Evolutionary conservation across 2,113 vertebrate species (phyloP).

Genomic region (Furnarius figulus): DNA sequence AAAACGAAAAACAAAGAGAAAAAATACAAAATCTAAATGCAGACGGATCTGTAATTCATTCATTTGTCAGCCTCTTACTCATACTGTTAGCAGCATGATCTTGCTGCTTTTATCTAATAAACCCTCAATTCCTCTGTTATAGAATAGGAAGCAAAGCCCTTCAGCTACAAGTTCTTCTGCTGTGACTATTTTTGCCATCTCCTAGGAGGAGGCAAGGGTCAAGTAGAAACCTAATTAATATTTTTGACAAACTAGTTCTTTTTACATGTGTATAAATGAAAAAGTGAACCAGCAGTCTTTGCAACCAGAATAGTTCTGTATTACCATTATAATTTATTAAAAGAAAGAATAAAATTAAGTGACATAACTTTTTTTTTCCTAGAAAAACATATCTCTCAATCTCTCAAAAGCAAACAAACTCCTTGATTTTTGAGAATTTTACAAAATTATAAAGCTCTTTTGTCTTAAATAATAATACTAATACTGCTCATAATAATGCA

Average conservation of each 20-base stretch:
- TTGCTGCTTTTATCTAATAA: background rate
- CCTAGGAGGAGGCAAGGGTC: background rate
- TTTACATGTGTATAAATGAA: background rate
- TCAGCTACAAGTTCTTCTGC: background rate
- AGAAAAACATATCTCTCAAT: background rate
- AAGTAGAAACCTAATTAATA: background rate
- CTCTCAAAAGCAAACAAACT: background rate
- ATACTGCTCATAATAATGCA: accelerated
- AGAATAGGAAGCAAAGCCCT: background rate
- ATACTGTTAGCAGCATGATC: background rate
- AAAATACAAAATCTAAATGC: background rate
- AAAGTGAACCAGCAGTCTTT: background rate
- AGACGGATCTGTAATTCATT: background rate
- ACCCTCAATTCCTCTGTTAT: background rate
- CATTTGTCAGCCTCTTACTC: background rate
- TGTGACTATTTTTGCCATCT: background rate
- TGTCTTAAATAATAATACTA: too few species aligned
- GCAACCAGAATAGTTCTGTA: background rate
- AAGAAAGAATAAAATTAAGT: background rate
- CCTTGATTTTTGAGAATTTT: background rate
- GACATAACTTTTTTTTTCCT: background rate
- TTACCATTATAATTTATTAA: background rate
- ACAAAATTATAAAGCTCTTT: background rate
- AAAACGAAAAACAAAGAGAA: too few species aligned
- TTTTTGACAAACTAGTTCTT: background rate